Percentiles rank a stretch among this genome's conserved stretches.
phyloP scores from a whole-genome alignment of 2,797 vertebrate genomes.

The Karalla daura region DNA sequence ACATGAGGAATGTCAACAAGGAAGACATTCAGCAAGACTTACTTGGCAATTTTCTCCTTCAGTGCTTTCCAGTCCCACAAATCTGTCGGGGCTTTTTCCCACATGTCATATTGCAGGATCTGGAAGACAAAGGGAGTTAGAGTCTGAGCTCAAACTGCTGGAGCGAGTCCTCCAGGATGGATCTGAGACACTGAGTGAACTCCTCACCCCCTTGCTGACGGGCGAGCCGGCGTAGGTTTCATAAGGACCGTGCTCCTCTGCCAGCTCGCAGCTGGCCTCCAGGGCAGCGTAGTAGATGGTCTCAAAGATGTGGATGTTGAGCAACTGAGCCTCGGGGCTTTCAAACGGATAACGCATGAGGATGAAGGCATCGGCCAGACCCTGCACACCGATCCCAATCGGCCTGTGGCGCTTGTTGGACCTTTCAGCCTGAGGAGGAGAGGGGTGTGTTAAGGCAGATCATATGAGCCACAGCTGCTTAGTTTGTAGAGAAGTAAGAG shows the following conservation, averaged over 20 bases:
- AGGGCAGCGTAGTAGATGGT: conserved; percentile 94
- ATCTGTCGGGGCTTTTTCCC: conserved; percentile 90
- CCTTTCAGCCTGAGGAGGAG: conserved; percentile 79
- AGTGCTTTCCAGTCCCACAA: conserved; percentile 92
- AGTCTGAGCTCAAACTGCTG: background rate
- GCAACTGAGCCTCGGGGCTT: conserved; percentile 89
- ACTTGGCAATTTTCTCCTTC: conserved; percentile 92
- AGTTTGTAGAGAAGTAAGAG: background rate
- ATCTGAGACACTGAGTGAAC: conserved; percentile 11
- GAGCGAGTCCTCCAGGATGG: background rate
- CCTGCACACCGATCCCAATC: conserved; percentile 96
- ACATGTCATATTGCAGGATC: conserved; percentile 96
- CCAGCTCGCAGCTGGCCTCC: conserved; percentile 94
- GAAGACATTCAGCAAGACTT: conserved; percentile 22
- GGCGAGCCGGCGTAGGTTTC: conserved; percentile 91
- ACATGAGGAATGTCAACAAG: background rate
- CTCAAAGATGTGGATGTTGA: conserved; percentile 97
- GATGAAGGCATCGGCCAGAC: conserved; percentile 96
- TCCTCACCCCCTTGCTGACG: conserved; percentile 90
- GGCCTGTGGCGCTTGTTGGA: conserved; percentile 95
- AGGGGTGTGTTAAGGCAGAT: conserved; percentile 12
- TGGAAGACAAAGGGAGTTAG: conserved; percentile 33
- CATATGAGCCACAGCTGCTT: background rate
- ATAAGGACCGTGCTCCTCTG: conserved; percentile 87
- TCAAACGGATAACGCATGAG: conserved; percentile 95